These are phyloP conservation scores for Ploceus nigricollis DNA, from an alignment of 2,113 vertebrate species.

Conservation along the genomic window DNA sequence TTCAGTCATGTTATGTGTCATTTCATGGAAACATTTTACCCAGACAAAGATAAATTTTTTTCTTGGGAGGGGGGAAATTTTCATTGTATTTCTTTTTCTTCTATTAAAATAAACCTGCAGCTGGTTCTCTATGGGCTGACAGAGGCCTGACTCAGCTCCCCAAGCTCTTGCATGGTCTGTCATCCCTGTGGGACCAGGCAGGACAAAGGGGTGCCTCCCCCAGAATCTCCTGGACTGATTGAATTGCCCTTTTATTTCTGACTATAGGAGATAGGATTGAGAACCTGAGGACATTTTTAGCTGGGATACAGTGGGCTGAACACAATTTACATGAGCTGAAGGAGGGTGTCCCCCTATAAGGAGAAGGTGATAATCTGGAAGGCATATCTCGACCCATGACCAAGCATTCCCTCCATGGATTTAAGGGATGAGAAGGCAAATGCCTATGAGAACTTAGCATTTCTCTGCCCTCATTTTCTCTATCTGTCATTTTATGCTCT, in stretches of 20 bases:
- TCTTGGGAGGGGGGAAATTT: background rate
- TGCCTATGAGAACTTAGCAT: background rate
- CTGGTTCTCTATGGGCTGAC: background rate
- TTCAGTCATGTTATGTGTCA: background rate
- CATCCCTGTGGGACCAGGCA: background rate
- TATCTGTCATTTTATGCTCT: background rate
- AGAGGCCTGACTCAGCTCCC: background rate
- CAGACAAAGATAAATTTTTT: background rate
- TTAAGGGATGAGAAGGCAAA: background rate
- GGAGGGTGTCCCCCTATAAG: too few relatives aligned
- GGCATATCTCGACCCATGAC: background rate
- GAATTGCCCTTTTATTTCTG: background rate
- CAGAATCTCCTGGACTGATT: background rate
- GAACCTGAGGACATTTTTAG: background rate
- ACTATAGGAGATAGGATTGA: background rate
- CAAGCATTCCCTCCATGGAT: background rate
- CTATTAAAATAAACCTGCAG: background rate
- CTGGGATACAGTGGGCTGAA: background rate
- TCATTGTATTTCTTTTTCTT: background rate
- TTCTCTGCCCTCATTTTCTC: background rate
- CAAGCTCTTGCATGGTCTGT: background rate
- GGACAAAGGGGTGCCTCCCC: background rate
- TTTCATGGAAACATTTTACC: background rate
- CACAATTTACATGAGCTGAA: background rate
- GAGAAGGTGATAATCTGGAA: background rate